A percentile compares a stretch with the other conserved stretches of the same genome.
These are phyloP conservation scores for Mormyrops boulengeri DNA, from an alignment of 2,797 vertebrate species.

Conservation along the genomic window DNA sequence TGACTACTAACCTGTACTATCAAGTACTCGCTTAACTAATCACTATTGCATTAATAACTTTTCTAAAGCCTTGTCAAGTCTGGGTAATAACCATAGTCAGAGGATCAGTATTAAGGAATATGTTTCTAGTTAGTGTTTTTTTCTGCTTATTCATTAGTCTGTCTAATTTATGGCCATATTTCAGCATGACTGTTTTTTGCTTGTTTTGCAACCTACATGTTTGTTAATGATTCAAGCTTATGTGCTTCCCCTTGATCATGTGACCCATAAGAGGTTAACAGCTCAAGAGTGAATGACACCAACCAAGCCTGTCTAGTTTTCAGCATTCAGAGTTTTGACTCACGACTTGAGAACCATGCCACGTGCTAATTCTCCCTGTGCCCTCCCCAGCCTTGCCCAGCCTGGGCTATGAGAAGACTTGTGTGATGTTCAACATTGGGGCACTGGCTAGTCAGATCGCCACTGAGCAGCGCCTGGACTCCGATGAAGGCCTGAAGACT, in stretches of 20 bases:
- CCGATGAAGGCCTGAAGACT: conserved; percentile 86
- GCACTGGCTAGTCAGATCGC: conserved; percentile 96
- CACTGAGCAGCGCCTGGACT: conserved; percentile 93
- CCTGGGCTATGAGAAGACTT: conserved; percentile 95
- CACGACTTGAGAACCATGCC: not conserved
- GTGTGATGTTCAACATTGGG: conserved; percentile 91
- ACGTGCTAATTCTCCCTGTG: not conserved
- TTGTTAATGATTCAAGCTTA: not conserved
- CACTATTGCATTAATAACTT: not conserved
- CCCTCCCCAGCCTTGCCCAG: conserved; percentile 77
- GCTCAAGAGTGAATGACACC: not conserved
- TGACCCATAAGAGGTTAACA: not conserved
- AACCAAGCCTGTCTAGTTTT: not conserved
- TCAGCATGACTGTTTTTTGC: not conserved
- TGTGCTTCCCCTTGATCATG: not conserved
- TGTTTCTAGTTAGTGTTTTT: not conserved
- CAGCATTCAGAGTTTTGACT: not conserved
- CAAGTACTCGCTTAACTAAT: not conserved
- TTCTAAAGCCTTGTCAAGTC: not conserved
- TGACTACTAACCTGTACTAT: not conserved
- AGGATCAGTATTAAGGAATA: not conserved
- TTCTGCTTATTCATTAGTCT: not conserved
- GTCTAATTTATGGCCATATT: not conserved
- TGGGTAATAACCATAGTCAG: not conserved
- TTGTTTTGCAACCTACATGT: not conserved